phyloP scores from a whole-genome alignment of 1,140 invertebrate species.

The Zelostemma sp. region DNA sequence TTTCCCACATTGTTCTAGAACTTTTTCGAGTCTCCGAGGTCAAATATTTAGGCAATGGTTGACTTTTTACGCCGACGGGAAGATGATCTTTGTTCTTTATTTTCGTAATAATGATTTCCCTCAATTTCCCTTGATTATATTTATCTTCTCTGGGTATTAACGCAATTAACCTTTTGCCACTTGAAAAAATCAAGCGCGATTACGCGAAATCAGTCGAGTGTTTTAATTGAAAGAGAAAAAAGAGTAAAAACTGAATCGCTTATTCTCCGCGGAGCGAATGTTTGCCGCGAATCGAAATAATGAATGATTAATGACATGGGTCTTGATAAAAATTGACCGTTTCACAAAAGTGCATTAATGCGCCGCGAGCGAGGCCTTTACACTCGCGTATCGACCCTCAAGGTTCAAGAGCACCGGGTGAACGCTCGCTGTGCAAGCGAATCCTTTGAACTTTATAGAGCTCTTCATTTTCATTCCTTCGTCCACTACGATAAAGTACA shows the following conservation, averaged over 20 bases:
- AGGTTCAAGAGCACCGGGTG: conserved; percentile 66
- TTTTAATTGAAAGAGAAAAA: no score
- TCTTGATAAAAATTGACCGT: neutral
- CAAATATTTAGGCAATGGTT: no score
- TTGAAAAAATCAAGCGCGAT: no score
- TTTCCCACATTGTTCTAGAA: neutral
- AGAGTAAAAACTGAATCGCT: neutral
- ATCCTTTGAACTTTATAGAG: conserved; percentile 12
- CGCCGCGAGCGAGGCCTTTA: conserved; percentile 2
- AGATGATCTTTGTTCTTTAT: no score
- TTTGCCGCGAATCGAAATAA: neutral
- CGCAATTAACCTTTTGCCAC: no score
- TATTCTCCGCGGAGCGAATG: neutral
- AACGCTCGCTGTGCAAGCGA: conserved; percentile 51
- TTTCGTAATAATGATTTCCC: no score
- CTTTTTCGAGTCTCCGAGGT: no score
- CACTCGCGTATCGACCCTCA: conserved; percentile 54
- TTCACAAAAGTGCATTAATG: neutral
- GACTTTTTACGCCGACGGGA: no score
- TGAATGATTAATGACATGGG: neutral
- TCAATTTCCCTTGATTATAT: no score
- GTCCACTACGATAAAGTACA: neutral
- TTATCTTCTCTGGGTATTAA: no score
- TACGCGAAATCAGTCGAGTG: no score
- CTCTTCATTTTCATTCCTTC: conserved; percentile 8